phyloP scores from a whole-genome alignment of 2,113 vertebrate species.

The Daboia siamensis region DNA sequence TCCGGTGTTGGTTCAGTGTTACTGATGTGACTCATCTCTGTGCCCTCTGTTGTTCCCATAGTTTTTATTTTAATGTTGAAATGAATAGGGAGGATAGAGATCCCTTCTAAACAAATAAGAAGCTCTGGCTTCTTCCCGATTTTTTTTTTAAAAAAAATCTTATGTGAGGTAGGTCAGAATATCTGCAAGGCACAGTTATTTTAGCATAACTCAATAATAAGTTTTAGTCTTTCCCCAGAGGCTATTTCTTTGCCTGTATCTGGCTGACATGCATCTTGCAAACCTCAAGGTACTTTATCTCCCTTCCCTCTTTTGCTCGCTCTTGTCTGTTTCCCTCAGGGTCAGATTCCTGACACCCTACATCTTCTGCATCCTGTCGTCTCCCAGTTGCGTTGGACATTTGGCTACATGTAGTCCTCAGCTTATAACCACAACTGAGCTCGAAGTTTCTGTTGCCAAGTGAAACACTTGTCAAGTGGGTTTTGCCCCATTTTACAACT shows the following conservation, averaged over 20 bases:
- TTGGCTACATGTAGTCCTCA: not conserved
- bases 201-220: not conserved
- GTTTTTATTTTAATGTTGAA: not conserved
- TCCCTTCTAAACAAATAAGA: not conserved
- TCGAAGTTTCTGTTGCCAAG: not conserved
- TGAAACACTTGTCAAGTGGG: not conserved
- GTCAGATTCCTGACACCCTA: not conserved
- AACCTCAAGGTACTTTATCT: not conserved
- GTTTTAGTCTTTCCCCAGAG: not conserved
- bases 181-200: not conserved
- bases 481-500: not conserved
- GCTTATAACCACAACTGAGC: not conserved
- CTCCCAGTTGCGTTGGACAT: not conserved
- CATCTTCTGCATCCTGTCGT: not conserved
- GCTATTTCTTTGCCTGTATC: not conserved
- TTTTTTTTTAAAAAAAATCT: not conserved
- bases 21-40: not conserved
- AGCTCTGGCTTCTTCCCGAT: not conserved
- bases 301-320: not conserved
- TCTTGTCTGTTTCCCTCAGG: not conserved
- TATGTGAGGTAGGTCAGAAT: not conserved
- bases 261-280: not conserved
- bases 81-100: not conserved
- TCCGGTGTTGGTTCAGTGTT: constrained; percentile 11
- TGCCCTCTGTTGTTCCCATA: not conserved